Conservation (phyloP, 2,888 invertebrate genomes). For the Caradrina kadenii region DNA sequence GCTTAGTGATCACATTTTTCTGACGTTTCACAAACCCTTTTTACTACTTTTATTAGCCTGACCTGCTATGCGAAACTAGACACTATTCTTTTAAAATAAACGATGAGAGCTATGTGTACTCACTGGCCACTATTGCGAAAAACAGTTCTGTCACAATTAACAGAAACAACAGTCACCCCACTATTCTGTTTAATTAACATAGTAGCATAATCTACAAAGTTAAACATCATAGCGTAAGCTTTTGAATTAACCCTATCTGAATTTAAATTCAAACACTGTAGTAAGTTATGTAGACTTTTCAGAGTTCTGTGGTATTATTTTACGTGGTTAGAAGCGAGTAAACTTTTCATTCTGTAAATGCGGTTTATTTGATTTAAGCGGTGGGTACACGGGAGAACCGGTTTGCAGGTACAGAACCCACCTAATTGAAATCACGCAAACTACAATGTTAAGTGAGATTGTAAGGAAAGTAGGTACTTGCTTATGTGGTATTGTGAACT, state of each 20-base stretch:
- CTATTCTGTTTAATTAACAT: conserved; percentile 49
- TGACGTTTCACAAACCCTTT: background rate
- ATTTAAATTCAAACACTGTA: conserved; percentile 75
- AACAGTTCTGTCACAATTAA: conserved; percentile 15
- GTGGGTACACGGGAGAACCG: conserved; percentile 57
- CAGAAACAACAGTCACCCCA: conserved; percentile 27
- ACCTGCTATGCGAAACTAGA: background rate
- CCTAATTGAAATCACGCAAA: conserved; percentile 72
- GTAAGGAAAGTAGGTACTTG: conserved; percentile 34
- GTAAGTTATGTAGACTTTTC: conserved; percentile 73
- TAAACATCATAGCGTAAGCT: conserved; percentile 65
- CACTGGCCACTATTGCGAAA: background rate
- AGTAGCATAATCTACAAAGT: conserved; percentile 34
- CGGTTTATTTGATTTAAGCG: conserved; percentile 77
- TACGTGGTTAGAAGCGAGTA: conserved; percentile 74
- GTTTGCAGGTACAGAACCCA: conserved; percentile 53
- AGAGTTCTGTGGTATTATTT: conserved; percentile 77
- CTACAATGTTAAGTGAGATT: conserved; percentile 66
- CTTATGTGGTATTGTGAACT: conserved; percentile 33
- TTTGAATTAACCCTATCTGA: conserved; percentile 69
- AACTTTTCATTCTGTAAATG: conserved; percentile 77
- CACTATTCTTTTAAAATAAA: background rate
- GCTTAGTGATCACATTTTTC: no score
- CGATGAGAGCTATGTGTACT: background rate
- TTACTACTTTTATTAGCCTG: background rate